A percentile compares a stretch with the other conserved stretches of the same genome.
phyloP scores from a whole-genome alignment of 64 coral and sea anemone species.

The Trachythela sp. region DNA sequence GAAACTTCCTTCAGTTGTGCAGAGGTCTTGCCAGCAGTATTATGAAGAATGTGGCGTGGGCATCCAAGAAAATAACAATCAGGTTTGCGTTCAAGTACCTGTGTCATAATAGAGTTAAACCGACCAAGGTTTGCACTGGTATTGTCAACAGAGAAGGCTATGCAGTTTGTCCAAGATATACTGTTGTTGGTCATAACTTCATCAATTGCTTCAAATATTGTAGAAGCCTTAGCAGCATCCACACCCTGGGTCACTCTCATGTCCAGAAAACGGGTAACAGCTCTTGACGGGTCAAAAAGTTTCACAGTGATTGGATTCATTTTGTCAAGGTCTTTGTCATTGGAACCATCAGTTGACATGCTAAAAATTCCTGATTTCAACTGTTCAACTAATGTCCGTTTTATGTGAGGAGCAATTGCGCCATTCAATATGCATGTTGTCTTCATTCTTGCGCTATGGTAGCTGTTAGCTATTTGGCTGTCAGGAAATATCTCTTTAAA shows the following conservation, averaged over 20 bases:
- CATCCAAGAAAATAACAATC: constrained; percentile 29
- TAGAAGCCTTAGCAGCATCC: constrained; percentile 12
- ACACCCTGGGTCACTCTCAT: constrained; percentile 19
- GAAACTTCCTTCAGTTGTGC: constrained; percentile 4
- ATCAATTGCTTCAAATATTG: constrained; percentile 23
- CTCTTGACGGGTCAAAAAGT: constrained; percentile 42
- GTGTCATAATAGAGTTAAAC: constrained; percentile 41
- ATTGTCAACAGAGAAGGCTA: constrained; percentile 53
- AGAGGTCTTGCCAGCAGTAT: constrained; percentile 19
- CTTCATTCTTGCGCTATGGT: constrained; percentile 12
- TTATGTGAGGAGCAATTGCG: constrained; percentile 20
- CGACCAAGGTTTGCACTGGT: constrained; percentile 43
- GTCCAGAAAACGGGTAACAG: constrained; percentile 44
- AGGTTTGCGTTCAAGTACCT: constrained; percentile 8
- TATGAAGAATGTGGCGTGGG: constrained; percentile 42
- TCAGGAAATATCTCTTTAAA: constrained; percentile 24
- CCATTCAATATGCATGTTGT: constrained; percentile 40
- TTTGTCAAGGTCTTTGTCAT: constrained; percentile 54
- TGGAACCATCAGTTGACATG: constrained; percentile 45
- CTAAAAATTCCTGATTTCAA: constrained; percentile 46
- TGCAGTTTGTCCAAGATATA: constrained; percentile 38
- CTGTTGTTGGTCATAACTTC: constrained; percentile 18
- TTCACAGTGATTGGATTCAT: constrained; percentile 53
- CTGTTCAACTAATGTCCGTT: constrained; percentile 9
- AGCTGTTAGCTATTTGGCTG: constrained; percentile 10